Evolutionary conservation across 2,113 vertebrate genomes (phyloP).

Genomic region (Ameiurus melas): DNA sequence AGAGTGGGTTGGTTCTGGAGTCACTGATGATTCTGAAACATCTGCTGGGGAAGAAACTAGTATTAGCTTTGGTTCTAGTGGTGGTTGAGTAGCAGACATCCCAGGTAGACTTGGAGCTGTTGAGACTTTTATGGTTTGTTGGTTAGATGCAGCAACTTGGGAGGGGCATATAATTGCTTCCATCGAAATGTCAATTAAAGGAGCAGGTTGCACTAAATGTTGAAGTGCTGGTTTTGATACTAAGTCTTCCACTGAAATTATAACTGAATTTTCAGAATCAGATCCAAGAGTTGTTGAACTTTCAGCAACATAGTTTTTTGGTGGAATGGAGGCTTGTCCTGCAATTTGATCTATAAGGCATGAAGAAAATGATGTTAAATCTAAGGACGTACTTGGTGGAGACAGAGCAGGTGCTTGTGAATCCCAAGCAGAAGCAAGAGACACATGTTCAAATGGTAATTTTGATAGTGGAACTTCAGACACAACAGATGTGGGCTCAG

Average conservation of each 20-base stretch:
- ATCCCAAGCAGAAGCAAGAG: neutral
- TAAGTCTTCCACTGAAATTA: slow-evolving; percentile 39
- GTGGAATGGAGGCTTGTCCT: slow-evolving; percentile 10
- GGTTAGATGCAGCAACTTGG: neutral
- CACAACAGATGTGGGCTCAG: slow-evolving; percentile 80
- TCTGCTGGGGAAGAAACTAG: slow-evolving; percentile 39
- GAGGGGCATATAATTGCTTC: neutral
- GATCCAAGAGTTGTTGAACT: neutral
- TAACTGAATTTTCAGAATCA: slow-evolving; percentile 20
- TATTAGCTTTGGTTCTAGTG: neutral
- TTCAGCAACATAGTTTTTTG: slow-evolving; percentile 6
- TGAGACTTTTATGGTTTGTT: neutral
- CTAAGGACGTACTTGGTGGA: slow-evolving; percentile 20
- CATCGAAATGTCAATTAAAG: neutral
- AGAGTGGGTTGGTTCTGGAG: slow-evolving; percentile 48
- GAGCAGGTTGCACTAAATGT: neutral
- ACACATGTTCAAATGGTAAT: slow-evolving; percentile 40
- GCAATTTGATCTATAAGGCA: slow-evolving; percentile 13
- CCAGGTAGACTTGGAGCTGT: neutral
- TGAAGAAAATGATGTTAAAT: slow-evolving; percentile 39
- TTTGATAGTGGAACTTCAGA: slow-evolving; percentile 81
- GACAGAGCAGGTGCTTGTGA: slow-evolving; percentile 29
- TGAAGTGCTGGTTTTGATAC: slow-evolving; percentile 17
- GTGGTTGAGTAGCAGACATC: slow-evolving; percentile 6
- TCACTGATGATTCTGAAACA: slow-evolving; percentile 63